Evolutionary conservation across 2,888 invertebrate species (phyloP).

Genomic region (Lingula anatina): DNA sequence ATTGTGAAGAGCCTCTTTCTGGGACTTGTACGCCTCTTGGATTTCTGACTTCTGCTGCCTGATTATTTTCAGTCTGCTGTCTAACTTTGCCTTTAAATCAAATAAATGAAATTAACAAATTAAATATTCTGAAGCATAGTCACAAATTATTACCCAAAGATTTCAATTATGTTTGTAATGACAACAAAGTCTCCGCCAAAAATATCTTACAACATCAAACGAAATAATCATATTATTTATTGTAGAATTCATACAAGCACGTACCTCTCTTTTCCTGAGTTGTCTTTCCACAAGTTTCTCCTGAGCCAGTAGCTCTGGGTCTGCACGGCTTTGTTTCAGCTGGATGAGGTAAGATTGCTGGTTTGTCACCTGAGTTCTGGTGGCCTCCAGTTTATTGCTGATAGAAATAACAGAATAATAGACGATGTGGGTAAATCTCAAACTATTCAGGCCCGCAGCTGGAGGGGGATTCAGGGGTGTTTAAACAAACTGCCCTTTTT

Average conservation of each 20-base stretch:
- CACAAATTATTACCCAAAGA: too few species aligned
- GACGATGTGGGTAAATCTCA: too few species aligned
- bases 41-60: conserved; percentile 17
- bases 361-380: conserved; percentile 30
- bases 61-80: conserved; percentile 22
- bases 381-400: conserved; percentile 31
- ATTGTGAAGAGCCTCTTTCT: conserved; percentile 6
- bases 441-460: too few species aligned
- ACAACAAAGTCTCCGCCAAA: too few species aligned
- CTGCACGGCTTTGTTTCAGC: conserved; percentile 29
- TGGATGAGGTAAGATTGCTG: conserved; percentile 33
- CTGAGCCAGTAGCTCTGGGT: conserved; percentile 23
- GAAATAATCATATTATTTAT: too few species aligned
- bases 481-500: too few species aligned
- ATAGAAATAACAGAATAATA: background rate
- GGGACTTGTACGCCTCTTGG: conserved; percentile 14
- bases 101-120: too few species aligned
- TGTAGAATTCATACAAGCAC: too few species aligned
- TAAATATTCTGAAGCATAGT: too few species aligned
- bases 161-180: too few species aligned
- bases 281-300: conserved; percentile 40
- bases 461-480: too few species aligned
- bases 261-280: conserved; percentile 33
- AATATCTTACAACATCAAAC: too few species aligned
- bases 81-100: conserved; percentile 23